Conservation (phyloP, 2,113 vertebrate genomes). For the Oryzias curvinotus region DNA sequence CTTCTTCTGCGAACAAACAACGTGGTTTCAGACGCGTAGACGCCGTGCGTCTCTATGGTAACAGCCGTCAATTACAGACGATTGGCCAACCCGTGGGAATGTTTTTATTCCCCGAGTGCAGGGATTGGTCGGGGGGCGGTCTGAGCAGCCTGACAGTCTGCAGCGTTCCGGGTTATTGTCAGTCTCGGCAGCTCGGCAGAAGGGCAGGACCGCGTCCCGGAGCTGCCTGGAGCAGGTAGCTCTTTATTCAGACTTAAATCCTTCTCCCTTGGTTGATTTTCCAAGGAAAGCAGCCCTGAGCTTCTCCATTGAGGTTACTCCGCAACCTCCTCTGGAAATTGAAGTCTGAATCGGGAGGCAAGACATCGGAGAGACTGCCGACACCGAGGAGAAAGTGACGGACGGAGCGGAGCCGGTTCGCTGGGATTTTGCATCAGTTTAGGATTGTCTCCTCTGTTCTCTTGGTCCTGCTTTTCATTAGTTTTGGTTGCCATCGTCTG, state of each 20-base stretch:
- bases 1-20: conserved; percentile 68
- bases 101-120: conserved; percentile 63
- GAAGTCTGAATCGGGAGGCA: conserved; percentile 41
- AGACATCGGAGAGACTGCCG: conserved; percentile 63
- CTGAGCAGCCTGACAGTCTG: conserved; percentile 68
- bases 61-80: conserved; percentile 75
- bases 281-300: conserved; percentile 40
- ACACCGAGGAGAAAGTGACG: conserved; percentile 74
- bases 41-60: conserved; percentile 82
- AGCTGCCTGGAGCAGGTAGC: conserved; percentile 66
- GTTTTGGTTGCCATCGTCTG: conserved; percentile 45
- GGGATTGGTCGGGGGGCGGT: conserved; percentile 82
- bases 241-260: conserved; percentile 39
- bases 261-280: conserved; percentile 23
- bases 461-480: conserved; percentile 48
- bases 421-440: conserved; percentile 65
- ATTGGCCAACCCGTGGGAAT: conserved; percentile 82
- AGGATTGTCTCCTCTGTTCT: conserved; percentile 53
- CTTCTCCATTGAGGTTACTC: conserved; percentile 22
- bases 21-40: conserved; percentile 76
- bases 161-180: conserved; percentile 83
- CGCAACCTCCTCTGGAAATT: conserved; percentile 41
- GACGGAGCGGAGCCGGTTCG: conserved; percentile 67
- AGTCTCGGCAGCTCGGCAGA: conserved; percentile 78
- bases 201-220: conserved; percentile 68